Conservation (phyloP, 2,888 invertebrate genomes). For the Phalera bucephala region DNA sequence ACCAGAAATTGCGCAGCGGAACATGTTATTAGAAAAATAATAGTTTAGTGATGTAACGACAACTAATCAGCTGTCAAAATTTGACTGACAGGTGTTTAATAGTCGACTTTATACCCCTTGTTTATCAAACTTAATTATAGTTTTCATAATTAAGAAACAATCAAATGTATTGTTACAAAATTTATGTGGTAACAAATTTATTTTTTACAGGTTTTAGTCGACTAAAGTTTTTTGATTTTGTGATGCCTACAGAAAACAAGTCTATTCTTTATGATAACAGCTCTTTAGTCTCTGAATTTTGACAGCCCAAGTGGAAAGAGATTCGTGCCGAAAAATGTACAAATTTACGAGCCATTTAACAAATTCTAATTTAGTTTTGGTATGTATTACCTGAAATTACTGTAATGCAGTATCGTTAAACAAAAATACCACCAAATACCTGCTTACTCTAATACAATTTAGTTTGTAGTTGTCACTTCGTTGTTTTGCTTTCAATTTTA, state of each 20-base stretch:
- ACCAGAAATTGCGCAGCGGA: constrained; percentile 65
- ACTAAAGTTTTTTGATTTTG: constrained; percentile 8
- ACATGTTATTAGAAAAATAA: constrained; percentile 40
- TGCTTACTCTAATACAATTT: too few relatives aligned
- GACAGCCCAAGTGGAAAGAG: constrained; percentile 67
- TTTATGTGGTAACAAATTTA: too few relatives aligned
- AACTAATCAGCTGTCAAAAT: background rate
- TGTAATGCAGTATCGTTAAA: too few relatives aligned
- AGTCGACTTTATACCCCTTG: too few relatives aligned
- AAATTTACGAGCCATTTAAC: constrained; percentile 71
- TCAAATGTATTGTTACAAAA: too few relatives aligned
- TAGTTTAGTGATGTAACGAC: background rate
- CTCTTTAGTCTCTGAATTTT: constrained; percentile 59
- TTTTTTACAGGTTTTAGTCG: too few relatives aligned
- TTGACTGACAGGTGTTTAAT: too few relatives aligned
- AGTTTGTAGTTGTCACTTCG: background rate
- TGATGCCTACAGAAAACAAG: constrained; percentile 9
- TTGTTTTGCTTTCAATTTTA: constrained; percentile 22
- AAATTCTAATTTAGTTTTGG: constrained; percentile 69
- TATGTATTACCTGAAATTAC: constrained; percentile 40
- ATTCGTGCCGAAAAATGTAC: constrained; percentile 75
- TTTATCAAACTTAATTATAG: too few relatives aligned
- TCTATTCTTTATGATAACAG: constrained; percentile 23
- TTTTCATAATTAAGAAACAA: too few relatives aligned
- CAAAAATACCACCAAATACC: too few relatives aligned